Conservation (phyloP, 2,113 vertebrate species). For the Scomber japonicus region DNA sequence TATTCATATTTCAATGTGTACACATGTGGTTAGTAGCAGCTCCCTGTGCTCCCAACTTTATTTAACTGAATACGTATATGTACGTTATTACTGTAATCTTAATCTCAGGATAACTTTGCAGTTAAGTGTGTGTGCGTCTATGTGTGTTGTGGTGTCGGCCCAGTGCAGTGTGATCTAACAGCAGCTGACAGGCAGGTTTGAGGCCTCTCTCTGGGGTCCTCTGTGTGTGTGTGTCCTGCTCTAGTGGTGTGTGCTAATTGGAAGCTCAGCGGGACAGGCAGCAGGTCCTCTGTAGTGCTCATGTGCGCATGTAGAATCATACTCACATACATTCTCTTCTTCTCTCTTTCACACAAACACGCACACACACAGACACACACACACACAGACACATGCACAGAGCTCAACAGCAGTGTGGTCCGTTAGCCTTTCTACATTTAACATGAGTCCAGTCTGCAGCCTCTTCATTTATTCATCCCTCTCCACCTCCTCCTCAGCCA, state of each 20-base stretch:
- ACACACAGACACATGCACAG: constrained; percentile 35
- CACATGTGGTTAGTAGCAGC: background rate
- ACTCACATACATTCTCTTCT: constrained; percentile 25
- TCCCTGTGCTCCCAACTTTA: background rate
- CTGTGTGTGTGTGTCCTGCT: constrained; percentile 63
- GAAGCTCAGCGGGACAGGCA: constrained; percentile 73
- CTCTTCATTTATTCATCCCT: constrained; percentile 83
- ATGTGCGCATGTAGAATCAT: constrained; percentile 43
- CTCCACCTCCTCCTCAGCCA: constrained; percentile 60
- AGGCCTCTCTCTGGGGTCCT: constrained; percentile 92
- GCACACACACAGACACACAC: constrained; percentile 45
- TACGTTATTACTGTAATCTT: background rate
- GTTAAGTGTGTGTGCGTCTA: constrained; percentile 55
- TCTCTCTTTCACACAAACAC: constrained; percentile 1
- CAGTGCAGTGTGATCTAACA: constrained; percentile 91
- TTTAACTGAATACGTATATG: background rate
- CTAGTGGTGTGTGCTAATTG: constrained; percentile 80
- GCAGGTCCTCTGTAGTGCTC: constrained; percentile 65
- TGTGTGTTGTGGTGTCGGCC: constrained; percentile 81
- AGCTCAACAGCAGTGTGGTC: constrained; percentile 89
- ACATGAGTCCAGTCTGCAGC: constrained; percentile 86
- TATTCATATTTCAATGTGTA: too few species aligned
- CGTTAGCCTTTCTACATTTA: constrained; percentile 93
- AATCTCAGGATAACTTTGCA: constrained; percentile 39
- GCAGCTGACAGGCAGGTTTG: constrained; percentile 96